phyloP scores from a whole-genome alignment of 2,888 invertebrate genomes.

The Chrysina gloriosa region DNA sequence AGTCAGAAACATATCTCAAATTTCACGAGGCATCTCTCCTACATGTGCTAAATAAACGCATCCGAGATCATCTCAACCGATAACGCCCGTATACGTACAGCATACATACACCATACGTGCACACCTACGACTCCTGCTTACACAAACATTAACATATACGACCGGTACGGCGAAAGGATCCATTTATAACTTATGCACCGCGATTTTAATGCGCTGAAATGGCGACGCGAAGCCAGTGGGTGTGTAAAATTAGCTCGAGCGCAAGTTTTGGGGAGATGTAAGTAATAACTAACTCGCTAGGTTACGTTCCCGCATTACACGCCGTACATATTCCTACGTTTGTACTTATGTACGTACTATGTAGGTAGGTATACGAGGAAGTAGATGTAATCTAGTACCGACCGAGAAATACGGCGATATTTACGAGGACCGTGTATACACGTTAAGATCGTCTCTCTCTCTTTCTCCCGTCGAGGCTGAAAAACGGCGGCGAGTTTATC shows the following conservation, averaged over 20 bases:
- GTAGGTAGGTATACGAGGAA: neutral
- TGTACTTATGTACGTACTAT: neutral
- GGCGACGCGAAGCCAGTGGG: constrained; percentile 12
- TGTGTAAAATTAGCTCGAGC: constrained; percentile 33
- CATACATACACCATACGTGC: neutral
- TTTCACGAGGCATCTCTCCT: too few relatives aligned
- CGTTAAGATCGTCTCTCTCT: neutral
- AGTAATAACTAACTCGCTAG: constrained; percentile 19
- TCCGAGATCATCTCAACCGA: neutral
- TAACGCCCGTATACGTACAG: neutral
- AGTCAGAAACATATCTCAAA: too few relatives aligned
- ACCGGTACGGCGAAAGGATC: constrained; percentile 21
- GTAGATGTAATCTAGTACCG: neutral
- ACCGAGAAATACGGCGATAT: neutral
- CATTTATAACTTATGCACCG: constrained; percentile 36
- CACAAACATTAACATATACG: neutral
- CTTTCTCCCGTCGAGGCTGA: neutral
- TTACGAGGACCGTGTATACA: too few relatives aligned
- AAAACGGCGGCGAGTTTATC: constrained; percentile 9
- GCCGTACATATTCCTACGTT: neutral
- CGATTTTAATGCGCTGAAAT: constrained; percentile 14
- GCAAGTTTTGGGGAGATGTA: constrained; percentile 31
- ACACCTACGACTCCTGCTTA: neutral
- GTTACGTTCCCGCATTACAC: neutral
- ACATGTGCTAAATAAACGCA: too few relatives aligned